Base-by-base conservation (phyloP, 2,888 invertebrate genomes). In the Micropterix aruncella region DNA sequence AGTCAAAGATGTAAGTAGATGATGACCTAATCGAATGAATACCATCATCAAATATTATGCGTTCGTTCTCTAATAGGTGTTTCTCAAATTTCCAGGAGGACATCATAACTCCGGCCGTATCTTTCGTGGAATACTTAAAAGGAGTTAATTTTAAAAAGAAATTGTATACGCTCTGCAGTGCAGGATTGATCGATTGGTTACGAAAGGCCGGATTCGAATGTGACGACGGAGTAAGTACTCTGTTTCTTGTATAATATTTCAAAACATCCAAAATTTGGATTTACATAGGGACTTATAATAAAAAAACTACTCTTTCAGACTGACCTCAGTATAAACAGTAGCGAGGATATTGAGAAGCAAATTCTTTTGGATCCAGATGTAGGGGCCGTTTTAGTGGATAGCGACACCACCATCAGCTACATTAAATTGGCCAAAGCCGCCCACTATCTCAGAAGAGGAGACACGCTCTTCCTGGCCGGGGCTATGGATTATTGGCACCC, bases 321-420 rank as follows among this genome's bases (percentile, higher is more conserved):
- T n/a, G n/a, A n/a, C n/a, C n/a, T n/a, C n/a, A n/a, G n/a, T n/a
- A n/a, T n/a, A n/a, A n/a, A n/a, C n/a, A n/a, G n/a, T n/a, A n/a
- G n/a, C n/a, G n/a, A n/a, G n/a, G n/a, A n/a, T n/a, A n/a, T n/a
- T n/a, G n/a, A n/a, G n/a, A n/a, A 27, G 12, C 27, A 27, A 27
- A 27, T 12, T 5, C 12, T 27, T 12, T 12, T 27, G 19, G 46
- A 49, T 15, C 38, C 16, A 14, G 43, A 46, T 5, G 50, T 57
- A 0, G 54, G 55, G 47, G 60, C 59, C 2, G 56, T 61, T 3
- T 48, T 60, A 17, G 16, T 55, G 2, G 61, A 61, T 42, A 51
- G 57, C 16, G 55, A 56, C 18, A 5, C 52, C 0, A 46, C 52
- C 16, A 47, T 52, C 2, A 57, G 54, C 42, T 60, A 57, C 54